These are phyloP conservation scores for Tragelaphus scriptus DNA, from an alignment of 2,113 vertebrate genomes.

Conservation along the genomic window DNA sequence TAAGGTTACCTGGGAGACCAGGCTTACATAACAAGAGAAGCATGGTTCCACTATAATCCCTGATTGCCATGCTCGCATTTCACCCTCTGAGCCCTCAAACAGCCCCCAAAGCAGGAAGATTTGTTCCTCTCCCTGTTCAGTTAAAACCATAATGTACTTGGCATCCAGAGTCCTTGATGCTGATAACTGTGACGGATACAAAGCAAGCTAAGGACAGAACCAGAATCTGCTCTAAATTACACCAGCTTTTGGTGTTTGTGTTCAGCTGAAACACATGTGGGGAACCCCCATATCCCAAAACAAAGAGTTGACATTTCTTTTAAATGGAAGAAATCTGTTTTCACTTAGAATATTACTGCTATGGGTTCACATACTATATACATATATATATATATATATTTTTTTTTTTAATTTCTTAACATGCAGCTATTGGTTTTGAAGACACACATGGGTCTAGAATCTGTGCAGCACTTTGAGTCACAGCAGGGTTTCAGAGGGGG, in stretches of 20 bases:
- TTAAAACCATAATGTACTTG: background rate
- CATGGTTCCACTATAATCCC: accelerated
- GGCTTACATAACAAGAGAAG: background rate
- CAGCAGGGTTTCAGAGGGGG: conserved; percentile 11
- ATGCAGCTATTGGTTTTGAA: conserved; percentile 49
- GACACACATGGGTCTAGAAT: conserved; percentile 57
- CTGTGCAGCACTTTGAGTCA: background rate
- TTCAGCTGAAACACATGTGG: conserved; percentile 65
- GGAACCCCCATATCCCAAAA: conserved; percentile 37
- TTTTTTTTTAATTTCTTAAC: background rate
- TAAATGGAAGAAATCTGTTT: conserved; percentile 72
- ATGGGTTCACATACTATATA: conserved; percentile 53
- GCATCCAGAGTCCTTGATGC: conserved; percentile 10
- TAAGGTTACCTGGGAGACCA: background rate
- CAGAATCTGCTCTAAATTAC: conserved; percentile 67
- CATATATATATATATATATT: too few relatives aligned
- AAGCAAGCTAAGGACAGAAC: conserved; percentile 56
- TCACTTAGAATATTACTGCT: conserved; percentile 68
- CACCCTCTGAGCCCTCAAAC: background rate
- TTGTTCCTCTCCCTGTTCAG: background rate
- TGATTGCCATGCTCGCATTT: background rate
- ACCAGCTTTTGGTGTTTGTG: conserved; percentile 42
- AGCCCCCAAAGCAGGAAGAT: background rate
- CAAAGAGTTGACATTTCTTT: conserved; percentile 69
- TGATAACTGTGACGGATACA: conserved; percentile 36